Evolutionary conservation across 2,888 invertebrate genomes (phyloP).

Genomic region (Acronicta alni): DNA sequence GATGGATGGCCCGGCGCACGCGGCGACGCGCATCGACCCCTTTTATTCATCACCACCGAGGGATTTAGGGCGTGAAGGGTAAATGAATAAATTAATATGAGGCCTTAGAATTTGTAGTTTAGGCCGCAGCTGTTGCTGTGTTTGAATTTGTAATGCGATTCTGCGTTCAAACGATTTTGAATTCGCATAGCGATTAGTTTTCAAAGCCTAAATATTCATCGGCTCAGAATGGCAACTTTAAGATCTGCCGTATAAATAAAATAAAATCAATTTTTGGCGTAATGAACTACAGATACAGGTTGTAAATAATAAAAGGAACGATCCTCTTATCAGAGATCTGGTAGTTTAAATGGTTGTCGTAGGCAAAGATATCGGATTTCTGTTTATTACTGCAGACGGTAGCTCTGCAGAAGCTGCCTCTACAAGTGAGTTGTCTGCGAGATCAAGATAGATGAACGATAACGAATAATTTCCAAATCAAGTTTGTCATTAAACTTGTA

Average conservation of each 20-base stretch:
- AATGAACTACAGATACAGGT: constrained; percentile 66
- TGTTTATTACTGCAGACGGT: constrained; percentile 81
- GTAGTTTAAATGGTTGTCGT: constrained; percentile 78
- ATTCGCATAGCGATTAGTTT: constrained; percentile 28
- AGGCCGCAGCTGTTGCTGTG: constrained; percentile 79
- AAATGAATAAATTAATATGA: constrained; percentile 84
- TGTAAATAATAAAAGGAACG: constrained; percentile 83
- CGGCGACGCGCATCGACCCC: constrained; percentile 70
- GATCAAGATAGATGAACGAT: constrained; percentile 72
- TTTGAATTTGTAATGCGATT: constrained; percentile 66
- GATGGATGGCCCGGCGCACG: constrained; percentile 80
- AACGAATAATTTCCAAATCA: constrained; percentile 65
- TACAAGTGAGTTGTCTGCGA: constrained; percentile 80
- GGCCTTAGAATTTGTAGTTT: constrained; percentile 71
- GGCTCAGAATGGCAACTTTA: neutral
- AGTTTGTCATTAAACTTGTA: constrained; percentile 67
- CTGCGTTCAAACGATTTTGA: constrained; percentile 35
- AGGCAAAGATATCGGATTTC: constrained; percentile 84
- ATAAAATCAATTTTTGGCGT: constrained; percentile 74
- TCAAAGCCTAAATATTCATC: constrained; percentile 28
- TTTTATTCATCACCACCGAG: constrained; percentile 64
- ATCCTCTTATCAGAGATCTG: constrained; percentile 80
- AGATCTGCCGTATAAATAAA: constrained; percentile 36
- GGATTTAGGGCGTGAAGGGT: constrained; percentile 87
- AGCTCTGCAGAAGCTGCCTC: constrained; percentile 72